Base-by-base conservation (phyloP, 2,113 vertebrate species). In the Aix galericulata region DNA sequence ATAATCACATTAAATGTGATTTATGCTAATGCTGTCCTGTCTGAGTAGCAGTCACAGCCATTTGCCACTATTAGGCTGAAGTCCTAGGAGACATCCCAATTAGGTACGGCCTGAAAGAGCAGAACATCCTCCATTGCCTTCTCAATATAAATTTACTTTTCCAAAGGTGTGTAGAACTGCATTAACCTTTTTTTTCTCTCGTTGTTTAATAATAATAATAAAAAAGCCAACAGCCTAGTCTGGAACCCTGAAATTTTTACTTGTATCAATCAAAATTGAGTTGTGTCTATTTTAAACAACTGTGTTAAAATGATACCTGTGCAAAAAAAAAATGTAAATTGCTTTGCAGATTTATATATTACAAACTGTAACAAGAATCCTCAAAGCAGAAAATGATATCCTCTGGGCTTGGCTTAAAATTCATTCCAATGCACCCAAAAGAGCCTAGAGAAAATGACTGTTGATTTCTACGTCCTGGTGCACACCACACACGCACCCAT, bases 1-100 rank as follows among this genome's bases (percentile, higher is more conserved):
- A 71, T 63, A 79, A 93, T 77, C 86, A 92, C 38, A 88, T 85
- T 86, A 93, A 94, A 94, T 50, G 48, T 53, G 91, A 94, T 89
- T 93, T 95, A 93, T 93, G 95, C 71, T 95, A 93, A 93, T 64
- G 18, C 71, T 86, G 80, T 72, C 91, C 68, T 92, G 68, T 86
- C 76, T 73, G 75, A 95, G 38, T 34, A 91, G 77, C 79, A 95
- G 86, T 73, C 88, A 88, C 20, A 72, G 71, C 76, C 64, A 91
- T 86, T 92, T 94, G 58, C 69, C 59, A 89, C 81, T 78, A 90
- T 93, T 86, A 96, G 26, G 52, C 55, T 90, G 21, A 81, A 52
- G 52, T 87, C 83, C 83, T 75, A 29, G 74, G 83, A 96, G 94
- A 86, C 84, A 92, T 50, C 72, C 89, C 89, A 89, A 75, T 93